These are phyloP conservation scores for Lucinisca nassula DNA, from an alignment of 2,888 invertebrate species.

Conservation along the genomic window DNA sequence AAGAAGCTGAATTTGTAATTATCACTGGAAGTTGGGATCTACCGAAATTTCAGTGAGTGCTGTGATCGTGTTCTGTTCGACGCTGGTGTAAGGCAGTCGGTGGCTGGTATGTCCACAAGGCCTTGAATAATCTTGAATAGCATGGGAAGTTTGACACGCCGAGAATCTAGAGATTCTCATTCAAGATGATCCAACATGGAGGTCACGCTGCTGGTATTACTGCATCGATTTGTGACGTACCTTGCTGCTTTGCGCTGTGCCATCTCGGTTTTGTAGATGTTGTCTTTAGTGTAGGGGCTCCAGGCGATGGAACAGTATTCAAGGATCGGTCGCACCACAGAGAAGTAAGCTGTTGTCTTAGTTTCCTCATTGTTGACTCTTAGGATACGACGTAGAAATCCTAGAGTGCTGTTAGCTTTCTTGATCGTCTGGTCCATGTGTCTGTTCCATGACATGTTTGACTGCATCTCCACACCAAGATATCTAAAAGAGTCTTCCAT, in stretches of 20 bases:
- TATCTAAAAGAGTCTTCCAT: not conserved
- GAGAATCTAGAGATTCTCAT: slow-evolving; percentile 16
- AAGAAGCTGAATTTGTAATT: not conserved
- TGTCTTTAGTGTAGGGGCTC: too few species aligned
- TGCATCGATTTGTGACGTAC: not conserved
- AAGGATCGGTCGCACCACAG: not conserved
- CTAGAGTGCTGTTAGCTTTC: too few species aligned
- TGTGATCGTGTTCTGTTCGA: not conserved
- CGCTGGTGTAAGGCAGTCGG: not conserved
- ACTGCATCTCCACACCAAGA: not conserved
- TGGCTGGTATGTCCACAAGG: not conserved
- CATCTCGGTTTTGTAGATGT: not conserved
- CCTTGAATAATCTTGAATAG: not conserved
- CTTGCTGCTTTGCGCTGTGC: slow-evolving; percentile 5
- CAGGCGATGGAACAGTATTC: not conserved
- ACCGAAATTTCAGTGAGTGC: not conserved
- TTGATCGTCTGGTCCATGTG: too few species aligned
- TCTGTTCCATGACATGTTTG: slow-evolving; percentile 7
- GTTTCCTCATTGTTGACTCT: not conserved
- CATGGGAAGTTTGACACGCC: slow-evolving; percentile 9
- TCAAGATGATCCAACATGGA: not conserved
- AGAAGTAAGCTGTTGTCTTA: not conserved
- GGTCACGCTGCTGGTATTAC: slow-evolving; percentile 18
- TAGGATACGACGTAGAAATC: slow-evolving; percentile 2
- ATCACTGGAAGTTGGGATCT: not conserved